Evolutionary conservation across 1,140 invertebrate species (phyloP).

Genomic region (Lethrus apterus): DNA sequence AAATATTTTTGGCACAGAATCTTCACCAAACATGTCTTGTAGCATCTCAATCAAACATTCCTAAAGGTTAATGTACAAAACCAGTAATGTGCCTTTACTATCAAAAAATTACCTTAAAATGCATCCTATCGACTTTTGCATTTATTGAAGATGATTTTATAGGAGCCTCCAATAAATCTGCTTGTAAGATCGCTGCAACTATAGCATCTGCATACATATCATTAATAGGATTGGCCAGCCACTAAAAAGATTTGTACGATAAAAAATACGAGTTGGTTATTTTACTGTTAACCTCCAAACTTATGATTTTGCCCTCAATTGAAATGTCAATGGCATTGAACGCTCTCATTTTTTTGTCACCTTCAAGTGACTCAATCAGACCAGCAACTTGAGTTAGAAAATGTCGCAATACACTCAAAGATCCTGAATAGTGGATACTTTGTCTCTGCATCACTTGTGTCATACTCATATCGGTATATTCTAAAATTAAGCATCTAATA

Average conservation of each 20-base stretch:
- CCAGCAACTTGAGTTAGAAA: slow-evolving; percentile 66
- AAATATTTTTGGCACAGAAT: slow-evolving; percentile 89
- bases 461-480: slow-evolving; percentile 94
- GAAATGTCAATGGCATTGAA: slow-evolving; percentile 75
- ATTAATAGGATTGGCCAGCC: slow-evolving; percentile 89
- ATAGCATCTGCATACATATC: slow-evolving; percentile 98
- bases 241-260: slow-evolving; percentile 48
- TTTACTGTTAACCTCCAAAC: slow-evolving; percentile 58
- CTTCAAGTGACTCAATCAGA: slow-evolving; percentile 64
- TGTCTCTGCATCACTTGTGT: slow-evolving; percentile 87
- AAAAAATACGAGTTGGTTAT: neutral
- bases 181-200: slow-evolving; percentile 72
- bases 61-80: slow-evolving; percentile 42
- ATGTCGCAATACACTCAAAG: slow-evolving; percentile 69
- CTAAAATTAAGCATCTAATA: slow-evolving; percentile 43
- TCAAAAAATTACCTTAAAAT: slow-evolving; percentile 61
- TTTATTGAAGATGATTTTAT: slow-evolving; percentile 52
- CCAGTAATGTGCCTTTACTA: slow-evolving; percentile 1
- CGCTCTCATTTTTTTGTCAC: slow-evolving; percentile 63
- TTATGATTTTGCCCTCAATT: slow-evolving; percentile 76
- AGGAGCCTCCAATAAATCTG: slow-evolving; percentile 58
- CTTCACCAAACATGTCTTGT: slow-evolving; percentile 92
- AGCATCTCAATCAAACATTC: slow-evolving; percentile 90
- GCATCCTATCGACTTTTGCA: slow-evolving; percentile 71
- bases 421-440: slow-evolving; percentile 80